phyloP scores from a whole-genome alignment of 2,113 vertebrate genomes.

The Asarcornis scutulata region DNA sequence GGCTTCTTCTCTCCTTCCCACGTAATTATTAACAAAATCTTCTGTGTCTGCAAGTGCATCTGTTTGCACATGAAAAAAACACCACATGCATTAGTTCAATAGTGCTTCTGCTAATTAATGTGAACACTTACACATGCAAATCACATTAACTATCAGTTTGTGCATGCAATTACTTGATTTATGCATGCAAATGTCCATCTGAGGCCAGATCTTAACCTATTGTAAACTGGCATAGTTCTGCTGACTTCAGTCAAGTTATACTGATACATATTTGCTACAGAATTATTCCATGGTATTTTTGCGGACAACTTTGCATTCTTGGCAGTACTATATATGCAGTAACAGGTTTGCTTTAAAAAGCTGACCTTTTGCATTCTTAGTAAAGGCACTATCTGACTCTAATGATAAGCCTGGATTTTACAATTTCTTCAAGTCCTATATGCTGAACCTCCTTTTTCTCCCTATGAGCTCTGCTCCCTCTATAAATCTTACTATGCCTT shows the following conservation, averaged over 20 bases:
- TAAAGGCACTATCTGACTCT: not conserved
- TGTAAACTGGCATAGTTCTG: not conserved
- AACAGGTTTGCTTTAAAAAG: not conserved
- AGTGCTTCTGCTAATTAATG: slow-evolving; percentile 24
- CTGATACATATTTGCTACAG: not conserved
- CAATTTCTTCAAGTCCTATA: not conserved
- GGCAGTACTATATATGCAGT: not conserved
- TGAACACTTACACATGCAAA: slow-evolving; percentile 55
- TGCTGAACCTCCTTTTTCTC: not conserved
- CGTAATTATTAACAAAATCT: slow-evolving; percentile 16
- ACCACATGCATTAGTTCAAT: not conserved
- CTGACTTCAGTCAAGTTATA: not conserved
- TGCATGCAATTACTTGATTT: slow-evolving; percentile 31
- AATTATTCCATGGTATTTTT: not conserved
- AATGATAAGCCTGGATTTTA: not conserved
- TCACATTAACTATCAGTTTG: slow-evolving; percentile 47
- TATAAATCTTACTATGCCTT: slow-evolving; percentile 4
- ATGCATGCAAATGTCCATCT: slow-evolving; percentile 40
- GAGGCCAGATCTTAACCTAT: slow-evolving; percentile 33
- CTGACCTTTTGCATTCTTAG: not conserved
- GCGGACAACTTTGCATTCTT: not conserved
- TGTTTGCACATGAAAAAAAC: slow-evolving; percentile 25
- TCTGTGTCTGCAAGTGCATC: slow-evolving; percentile 17
- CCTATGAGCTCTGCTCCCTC: not conserved
- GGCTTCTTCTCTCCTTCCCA: not conserved